Base-by-base conservation (phyloP, 2,888 invertebrate species). In the Mythimna loreyi region DNA sequence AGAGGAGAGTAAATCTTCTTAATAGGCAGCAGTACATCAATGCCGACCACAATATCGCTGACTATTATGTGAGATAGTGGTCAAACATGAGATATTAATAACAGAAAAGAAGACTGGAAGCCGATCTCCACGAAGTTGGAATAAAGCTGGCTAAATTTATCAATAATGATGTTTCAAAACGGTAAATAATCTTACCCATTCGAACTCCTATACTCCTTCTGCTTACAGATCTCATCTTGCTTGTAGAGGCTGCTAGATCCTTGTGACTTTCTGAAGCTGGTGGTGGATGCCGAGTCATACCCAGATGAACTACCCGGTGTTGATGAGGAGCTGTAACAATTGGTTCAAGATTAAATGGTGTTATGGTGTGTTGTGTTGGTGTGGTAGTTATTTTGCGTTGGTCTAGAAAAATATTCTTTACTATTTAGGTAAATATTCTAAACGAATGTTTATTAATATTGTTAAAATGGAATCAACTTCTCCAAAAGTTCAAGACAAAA, bases 281-380 rank as follows among this genome's bases (percentile, higher is more conserved):
- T 81, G 0, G 94, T 91, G 0, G 94, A 92, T 0, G 90, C 6
- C 8, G 88, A 71, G 87, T 87, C 50, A 88, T 87, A 11, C 91
- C 90, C 0, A 0, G 92, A 91, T 0, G 90, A 89, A 3, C 87
- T 84, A 0, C 88, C 85, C 0, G 71, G 59, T 8, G 90, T 89
- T 0, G 90, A 90, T 19, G 89, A 87, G 5, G 90, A 89, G 56
- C 89, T 86, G 87, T 28, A 87, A 83, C 33, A 57, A 40, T 49
- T 28, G 55, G 7, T 13, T 30, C 9, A 9, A 19, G 23, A 33
- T 81, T 71, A 80, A 23, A 53, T 36, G 16, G 19, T 49, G 25
- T n/a, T 45, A n/a, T n/a, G n/a, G n/a, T n/a, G n/a, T n/a, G n/a
- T n/a, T n/a, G n/a, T n/a, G n/a, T n/a, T n/a, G n/a, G n/a, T n/a